These are phyloP conservation scores for Drymonia ruficornis DNA, from an alignment of 2,888 invertebrate genomes.

Conservation along the genomic window DNA sequence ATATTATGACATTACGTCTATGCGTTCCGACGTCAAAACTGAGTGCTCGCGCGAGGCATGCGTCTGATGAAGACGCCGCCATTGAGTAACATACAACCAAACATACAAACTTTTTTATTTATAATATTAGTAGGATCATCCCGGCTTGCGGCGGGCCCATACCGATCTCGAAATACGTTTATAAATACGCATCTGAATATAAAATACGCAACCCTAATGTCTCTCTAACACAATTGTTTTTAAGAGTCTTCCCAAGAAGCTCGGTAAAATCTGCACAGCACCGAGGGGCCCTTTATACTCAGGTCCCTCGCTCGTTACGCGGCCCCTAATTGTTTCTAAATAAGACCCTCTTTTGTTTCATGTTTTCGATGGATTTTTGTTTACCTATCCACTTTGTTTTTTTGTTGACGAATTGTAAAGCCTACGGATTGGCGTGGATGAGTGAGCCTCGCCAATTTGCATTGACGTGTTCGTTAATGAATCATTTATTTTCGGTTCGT, in stretches of 20 bases:
- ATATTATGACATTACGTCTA: too few species aligned
- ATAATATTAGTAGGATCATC: too few species aligned
- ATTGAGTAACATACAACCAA: too few species aligned
- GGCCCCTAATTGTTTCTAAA: constrained; percentile 1
- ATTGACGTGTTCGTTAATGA: constrained; percentile 1
- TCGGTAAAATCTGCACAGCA: background rate
- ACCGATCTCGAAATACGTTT: too few species aligned
- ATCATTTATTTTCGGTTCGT: background rate
- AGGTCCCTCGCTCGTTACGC: background rate
- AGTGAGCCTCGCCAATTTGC: background rate
- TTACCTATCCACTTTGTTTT: background rate
- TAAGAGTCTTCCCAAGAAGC: background rate
- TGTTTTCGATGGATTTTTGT: background rate
- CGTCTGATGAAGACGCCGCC: too few species aligned
- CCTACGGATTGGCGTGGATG: background rate
- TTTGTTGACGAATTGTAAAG: background rate
- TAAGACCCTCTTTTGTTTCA: background rate
- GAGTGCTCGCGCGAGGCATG: too few species aligned
- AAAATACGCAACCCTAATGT: too few species aligned
- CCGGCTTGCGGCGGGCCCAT: too few species aligned
- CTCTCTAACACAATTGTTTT: background rate
- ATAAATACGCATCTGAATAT: too few species aligned
- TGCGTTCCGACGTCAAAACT: too few species aligned
- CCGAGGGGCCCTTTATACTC: background rate
- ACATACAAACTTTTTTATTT: too few species aligned